These are phyloP conservation scores for Lamellibrachia luymesi DNA, from an alignment of 1,140 invertebrate genomes.

Conservation along the genomic window DNA sequence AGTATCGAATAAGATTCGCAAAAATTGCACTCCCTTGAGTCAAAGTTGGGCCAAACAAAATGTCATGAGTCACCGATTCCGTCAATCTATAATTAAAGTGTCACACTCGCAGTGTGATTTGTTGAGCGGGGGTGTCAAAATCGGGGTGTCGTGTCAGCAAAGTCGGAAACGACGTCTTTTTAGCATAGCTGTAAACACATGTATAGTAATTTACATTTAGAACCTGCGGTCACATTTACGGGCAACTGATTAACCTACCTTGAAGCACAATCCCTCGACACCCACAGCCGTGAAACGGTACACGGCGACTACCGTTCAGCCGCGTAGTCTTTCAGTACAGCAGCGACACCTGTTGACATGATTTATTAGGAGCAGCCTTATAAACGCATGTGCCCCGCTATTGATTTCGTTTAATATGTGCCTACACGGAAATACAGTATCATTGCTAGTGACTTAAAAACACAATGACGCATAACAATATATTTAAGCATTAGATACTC, in stretches of 20 bases:
- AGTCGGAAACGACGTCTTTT: background rate
- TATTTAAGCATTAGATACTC: background rate
- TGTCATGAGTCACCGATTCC: background rate
- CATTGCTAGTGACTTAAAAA: background rate
- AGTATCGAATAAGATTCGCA: background rate
- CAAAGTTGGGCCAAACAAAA: background rate
- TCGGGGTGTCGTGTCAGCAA: background rate
- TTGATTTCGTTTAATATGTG: background rate
- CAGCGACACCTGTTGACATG: background rate
- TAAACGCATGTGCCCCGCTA: background rate
- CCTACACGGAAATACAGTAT: too few species aligned
- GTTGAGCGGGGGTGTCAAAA: background rate
- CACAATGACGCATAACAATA: background rate
- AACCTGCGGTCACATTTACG: background rate
- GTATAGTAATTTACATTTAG: background rate
- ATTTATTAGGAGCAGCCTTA: background rate
- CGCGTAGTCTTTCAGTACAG: background rate
- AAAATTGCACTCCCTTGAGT: background rate
- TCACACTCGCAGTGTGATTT: background rate
- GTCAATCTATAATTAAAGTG: background rate
- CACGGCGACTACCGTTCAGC: background rate
- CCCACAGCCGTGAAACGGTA: background rate
- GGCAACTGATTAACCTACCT: background rate
- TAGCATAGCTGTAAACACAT: background rate
- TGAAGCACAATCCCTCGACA: background rate